A percentile compares a stretch with the other conserved stretches of the same genome.
Conservation (phyloP, 2,888 invertebrate species). For the Melolontha melolontha region DNA sequence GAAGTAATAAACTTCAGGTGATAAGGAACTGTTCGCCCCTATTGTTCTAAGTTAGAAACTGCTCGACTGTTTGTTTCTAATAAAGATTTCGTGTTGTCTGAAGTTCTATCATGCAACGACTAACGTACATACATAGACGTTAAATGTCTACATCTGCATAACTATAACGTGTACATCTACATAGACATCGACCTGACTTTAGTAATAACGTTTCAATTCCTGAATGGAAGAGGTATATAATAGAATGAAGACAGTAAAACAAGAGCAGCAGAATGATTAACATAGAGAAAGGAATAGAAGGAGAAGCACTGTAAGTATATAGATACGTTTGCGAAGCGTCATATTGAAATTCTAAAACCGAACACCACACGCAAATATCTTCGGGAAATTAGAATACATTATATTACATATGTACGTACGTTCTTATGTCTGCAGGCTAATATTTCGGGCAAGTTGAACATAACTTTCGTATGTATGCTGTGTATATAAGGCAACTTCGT, state of each 20-base stretch:
- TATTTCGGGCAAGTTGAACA: constrained; percentile 29
- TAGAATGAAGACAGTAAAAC: constrained; percentile 26
- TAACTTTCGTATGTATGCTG: constrained; percentile 1
- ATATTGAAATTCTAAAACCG: constrained; percentile 35
- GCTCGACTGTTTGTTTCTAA: too few relatives aligned
- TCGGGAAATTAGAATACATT: constrained; percentile 32
- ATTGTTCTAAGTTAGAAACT: too few relatives aligned
- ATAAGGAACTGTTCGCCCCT: too few relatives aligned
- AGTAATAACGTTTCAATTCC: constrained; percentile 24
- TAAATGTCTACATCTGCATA: too few relatives aligned
- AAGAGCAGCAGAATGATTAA: constrained; percentile 30
- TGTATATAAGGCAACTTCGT: too few relatives aligned
- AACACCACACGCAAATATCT: constrained; percentile 27
- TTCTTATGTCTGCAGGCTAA: constrained; percentile 16
- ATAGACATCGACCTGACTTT: constrained; percentile 18
- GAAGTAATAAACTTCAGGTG: too few relatives aligned
- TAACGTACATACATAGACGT: too few relatives aligned
- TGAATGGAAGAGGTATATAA: constrained; percentile 12
- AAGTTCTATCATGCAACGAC: too few relatives aligned
- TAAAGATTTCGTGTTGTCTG: too few relatives aligned
- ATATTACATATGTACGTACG: constrained; percentile 7
- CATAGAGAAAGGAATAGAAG: constrained; percentile 16
- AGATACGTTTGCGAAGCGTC: constrained; percentile 14
- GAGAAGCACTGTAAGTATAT: constrained; percentile 20
- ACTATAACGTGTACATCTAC: constrained; percentile 3